Percentiles rank a stretch among this genome's conserved stretches.
Conservation (phyloP, 2,797 vertebrate genomes). For the Gymnocypris eckloni region DNA sequence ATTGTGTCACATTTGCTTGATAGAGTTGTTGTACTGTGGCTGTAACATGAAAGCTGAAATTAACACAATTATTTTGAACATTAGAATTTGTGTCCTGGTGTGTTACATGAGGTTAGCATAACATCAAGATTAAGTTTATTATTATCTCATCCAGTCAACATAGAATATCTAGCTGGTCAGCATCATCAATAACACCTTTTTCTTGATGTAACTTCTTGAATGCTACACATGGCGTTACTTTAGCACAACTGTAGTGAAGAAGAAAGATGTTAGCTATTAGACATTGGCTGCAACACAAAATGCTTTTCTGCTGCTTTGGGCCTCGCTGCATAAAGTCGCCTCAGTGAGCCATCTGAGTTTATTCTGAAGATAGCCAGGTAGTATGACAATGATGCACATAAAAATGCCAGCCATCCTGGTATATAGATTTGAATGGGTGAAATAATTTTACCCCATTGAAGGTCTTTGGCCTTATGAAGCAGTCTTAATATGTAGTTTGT, state of each 20-base stretch:
- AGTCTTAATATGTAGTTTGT: neutral
- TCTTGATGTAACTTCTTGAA: constrained; percentile 21
- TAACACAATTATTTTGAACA: too few species aligned
- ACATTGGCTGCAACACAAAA: neutral
- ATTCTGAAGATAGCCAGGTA: neutral
- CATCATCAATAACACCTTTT: neutral
- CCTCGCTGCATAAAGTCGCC: neutral
- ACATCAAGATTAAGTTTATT: too few species aligned
- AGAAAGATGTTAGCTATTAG: neutral
- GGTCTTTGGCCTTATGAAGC: neutral
- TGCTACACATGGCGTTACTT: constrained; percentile 6
- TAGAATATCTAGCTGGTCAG: too few species aligned
- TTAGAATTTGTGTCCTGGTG: too few species aligned
- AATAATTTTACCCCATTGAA: neutral
- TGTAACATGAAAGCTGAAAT: constrained; percentile 15
- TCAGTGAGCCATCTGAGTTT: neutral
- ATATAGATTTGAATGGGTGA: neutral
- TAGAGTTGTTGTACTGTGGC: constrained; percentile 23
- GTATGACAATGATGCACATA: neutral
- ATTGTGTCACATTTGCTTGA: constrained; percentile 2
- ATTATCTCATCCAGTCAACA: too few species aligned
- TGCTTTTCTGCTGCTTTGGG: too few species aligned
- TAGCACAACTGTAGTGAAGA: constrained; percentile 11
- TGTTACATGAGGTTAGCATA: too few species aligned
- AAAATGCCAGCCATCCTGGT: neutral